Base-by-base conservation (phyloP, 2,888 invertebrate species). In the Corythucha ciliata region DNA sequence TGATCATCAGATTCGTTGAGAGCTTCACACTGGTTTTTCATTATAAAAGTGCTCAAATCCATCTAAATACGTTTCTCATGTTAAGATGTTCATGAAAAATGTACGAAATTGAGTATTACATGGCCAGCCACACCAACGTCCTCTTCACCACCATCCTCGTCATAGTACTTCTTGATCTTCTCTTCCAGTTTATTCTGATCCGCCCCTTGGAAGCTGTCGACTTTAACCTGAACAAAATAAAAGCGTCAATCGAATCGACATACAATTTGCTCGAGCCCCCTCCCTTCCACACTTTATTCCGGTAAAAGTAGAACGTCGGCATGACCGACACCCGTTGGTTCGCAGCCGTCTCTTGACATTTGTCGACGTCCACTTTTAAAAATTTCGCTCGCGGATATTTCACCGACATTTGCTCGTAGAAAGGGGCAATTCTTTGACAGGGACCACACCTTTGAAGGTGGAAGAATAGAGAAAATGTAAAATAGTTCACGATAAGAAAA, bases 271-370 rank as follows among this genome's bases (percentile, higher is more conserved):
- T 4, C 26, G 12, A 18, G 6, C 5, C 7, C 40, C 27, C 14
- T 36, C 5, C 18, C 20, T 48, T 7, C 34, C 25, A 33, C 27
- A 81, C 81, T 66, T 81, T 76, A 67, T 87, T 94, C 61, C 86
- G 80, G 68, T 88, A 96, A 66, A 97, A 91, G 60, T 93, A 80
- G 66, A 99, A 99, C 1, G 98, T 99, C 21, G 98, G 98, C 94
- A 98, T 96, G 0, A 94, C 91, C 51, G 83, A 83, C 33, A 99
- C 87, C 48, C 89, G 89, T 66, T 96, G 87, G 12, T 78, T 74
- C 22, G 82, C 78, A 2, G 96, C 92, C 8, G 88, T 87, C 61
- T 89, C 92, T 61, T 82, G 81, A 63, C 90, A 94, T 69, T 83
- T 80, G 65, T 97, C 96, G 16, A 97, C 94, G 69, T 94, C 93